Evolutionary conservation across 2,113 vertebrate species (phyloP), one percentile per base, ranked within the genome.

Genomic region (Thamnophis sirtalis): DNA sequence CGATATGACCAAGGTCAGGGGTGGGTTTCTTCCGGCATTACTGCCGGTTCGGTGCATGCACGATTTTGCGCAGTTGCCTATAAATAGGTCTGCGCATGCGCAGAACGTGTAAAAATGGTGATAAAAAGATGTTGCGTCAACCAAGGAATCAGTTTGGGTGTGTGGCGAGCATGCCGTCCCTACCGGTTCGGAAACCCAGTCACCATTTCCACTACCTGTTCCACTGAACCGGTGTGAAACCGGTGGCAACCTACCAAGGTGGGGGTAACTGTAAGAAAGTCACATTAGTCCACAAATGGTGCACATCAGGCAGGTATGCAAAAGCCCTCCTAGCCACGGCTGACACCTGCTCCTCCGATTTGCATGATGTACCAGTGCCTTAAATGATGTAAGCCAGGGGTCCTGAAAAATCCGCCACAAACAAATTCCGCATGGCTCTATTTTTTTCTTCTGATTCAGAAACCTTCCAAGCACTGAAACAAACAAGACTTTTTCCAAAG

Each of bases 401-500:
- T 49, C 48, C 22, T 26, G 49, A 86, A 26, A 51, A 28, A 11
- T 11, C 22, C 24, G 49, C 48, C 49, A 13, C 49, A 26, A 13
- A 24, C 26, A 33, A n/a, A n/a, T 22, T 33, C 87, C 38, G 33
- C 33, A 38, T 80, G 68, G 68, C 54, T 43, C 33, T n/a, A 43
- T 56, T 19, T 33, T 88, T 56, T 56, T 19, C 21, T 88, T 24
- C 33, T 90, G 1, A 92, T 89, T 2, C 26, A 51, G 1, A 58
- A 48, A 9, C 38, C 80, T n/a, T 17, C 24, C 90, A 93, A 68
- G 90, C 0, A 0, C 0, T 0, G 84, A n/a, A 87, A 88, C 50
- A 93, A 93, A 90, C n/a, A 89, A 89, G 73, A 88, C 90, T 89
- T 94, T 93, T 92, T 85, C 26, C 55, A 51, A 22, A 60, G 68